Evolutionary conservation across 2,113 vertebrate genomes (phyloP).

Genomic region (Archocentrus centrarchus): DNA sequence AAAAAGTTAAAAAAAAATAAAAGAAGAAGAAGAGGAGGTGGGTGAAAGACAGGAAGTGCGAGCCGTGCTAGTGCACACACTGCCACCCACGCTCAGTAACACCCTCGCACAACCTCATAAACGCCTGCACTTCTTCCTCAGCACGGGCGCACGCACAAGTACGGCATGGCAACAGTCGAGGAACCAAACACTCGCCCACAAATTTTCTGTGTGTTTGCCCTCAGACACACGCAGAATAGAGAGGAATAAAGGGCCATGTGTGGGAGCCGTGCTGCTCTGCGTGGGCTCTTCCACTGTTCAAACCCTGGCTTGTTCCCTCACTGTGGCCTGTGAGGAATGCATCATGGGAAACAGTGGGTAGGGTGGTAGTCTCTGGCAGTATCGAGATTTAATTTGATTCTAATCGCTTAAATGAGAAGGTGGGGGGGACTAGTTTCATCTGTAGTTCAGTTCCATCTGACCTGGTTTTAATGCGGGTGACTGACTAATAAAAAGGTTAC

Average conservation of each 20-base stretch:
- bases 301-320: constrained; percentile 32
- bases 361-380: constrained; percentile 8
- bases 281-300: constrained; percentile 32
- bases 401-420: neutral
- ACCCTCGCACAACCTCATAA: constrained; percentile 62
- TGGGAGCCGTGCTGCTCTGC: constrained; percentile 39
- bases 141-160: constrained; percentile 7
- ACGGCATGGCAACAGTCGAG: constrained; percentile 51
- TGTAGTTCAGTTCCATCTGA: neutral
- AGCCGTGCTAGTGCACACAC: constrained; percentile 38
- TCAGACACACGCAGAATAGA: constrained; percentile 22
- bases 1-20: neutral
- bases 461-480: neutral
- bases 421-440: neutral
- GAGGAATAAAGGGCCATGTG: constrained; percentile 49
- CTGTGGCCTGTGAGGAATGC: constrained; percentile 39
- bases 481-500: neutral
- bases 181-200: constrained; percentile 46
- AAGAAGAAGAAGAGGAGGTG: constrained; percentile 16
- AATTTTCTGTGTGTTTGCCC: constrained; percentile 28
- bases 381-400: neutral
- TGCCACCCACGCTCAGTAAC: constrained; percentile 57
- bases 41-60: constrained; percentile 56
- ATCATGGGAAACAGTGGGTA: constrained; percentile 27
- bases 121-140: constrained; percentile 55